Evolutionary conservation across 1,140 invertebrate genomes (phyloP).

Genomic region (Antheraea mylitta): DNA sequence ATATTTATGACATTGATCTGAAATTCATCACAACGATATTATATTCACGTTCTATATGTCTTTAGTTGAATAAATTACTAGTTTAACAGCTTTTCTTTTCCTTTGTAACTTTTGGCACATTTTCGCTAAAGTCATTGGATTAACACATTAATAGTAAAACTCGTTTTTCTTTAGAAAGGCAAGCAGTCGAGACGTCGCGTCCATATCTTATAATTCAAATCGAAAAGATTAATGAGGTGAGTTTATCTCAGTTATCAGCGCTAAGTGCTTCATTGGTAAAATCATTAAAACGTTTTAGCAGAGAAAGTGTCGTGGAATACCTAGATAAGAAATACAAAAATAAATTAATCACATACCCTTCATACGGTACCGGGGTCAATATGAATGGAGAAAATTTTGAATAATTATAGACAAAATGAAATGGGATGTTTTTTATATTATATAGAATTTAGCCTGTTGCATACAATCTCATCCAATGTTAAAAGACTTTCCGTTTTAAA

Average conservation of each 20-base stretch:
- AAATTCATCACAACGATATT: too few species aligned
- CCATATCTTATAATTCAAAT: not conserved
- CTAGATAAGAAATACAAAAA: not conserved
- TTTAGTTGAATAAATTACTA: too few species aligned
- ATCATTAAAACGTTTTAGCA: not conserved
- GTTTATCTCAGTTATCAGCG: constrained; percentile 2
- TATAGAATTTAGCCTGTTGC: too few species aligned
- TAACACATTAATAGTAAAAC: not conserved
- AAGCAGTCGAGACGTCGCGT: not conserved
- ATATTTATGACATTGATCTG: too few species aligned
- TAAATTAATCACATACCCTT: not conserved
- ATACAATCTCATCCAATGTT: too few species aligned
- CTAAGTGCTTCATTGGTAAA: constrained; percentile 1
- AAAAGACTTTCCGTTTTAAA: too few species aligned
- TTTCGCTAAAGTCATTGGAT: not conserved
- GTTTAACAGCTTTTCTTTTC: too few species aligned
- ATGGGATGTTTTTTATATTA: too few species aligned
- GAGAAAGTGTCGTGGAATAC: not conserved
- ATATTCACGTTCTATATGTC: too few species aligned
- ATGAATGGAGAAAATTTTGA: constrained; percentile 12
- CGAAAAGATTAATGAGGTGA: not conserved
- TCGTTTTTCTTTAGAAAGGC: not conserved
- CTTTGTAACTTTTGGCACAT: not conserved
- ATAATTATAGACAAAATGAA: not conserved
- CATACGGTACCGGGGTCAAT: not conserved